Conservation (phyloP, 2,888 invertebrate genomes). For the Neoascia interrupta region DNA sequence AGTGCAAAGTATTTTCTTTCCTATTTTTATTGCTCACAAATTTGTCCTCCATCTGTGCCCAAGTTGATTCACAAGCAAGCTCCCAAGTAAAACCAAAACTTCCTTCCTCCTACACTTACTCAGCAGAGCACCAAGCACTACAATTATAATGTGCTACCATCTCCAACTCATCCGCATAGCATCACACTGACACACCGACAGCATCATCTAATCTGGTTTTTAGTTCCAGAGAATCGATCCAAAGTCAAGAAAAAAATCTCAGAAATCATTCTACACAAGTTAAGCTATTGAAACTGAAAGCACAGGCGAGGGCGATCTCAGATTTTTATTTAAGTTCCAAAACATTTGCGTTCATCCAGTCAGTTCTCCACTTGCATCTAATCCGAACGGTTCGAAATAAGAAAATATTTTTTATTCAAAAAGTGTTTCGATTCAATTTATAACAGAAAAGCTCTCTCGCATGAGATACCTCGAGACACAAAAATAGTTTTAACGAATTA, state of each 20-base stretch:
- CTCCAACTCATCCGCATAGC: constrained; percentile 12
- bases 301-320: constrained; percentile 43
- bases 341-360: constrained; percentile 32
- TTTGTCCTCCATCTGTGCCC: constrained; percentile 19
- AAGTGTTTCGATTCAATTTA: not conserved
- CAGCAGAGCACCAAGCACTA: constrained; percentile 6
- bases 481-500: constrained; percentile 14
- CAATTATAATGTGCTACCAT: constrained; percentile 15
- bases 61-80: no score
- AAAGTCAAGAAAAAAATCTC: constrained; percentile 3
- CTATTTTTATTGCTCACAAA: constrained; percentile 24
- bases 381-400: constrained; percentile 46
- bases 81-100: not conserved
- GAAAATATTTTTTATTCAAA: constrained; percentile 10
- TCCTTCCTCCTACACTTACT: constrained; percentile 10
- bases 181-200: not conserved
- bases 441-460: constrained; percentile 40
- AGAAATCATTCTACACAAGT: not conserved
- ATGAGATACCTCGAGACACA: constrained; percentile 38
- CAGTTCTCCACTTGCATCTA: constrained; percentile 62
- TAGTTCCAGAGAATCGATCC: constrained; percentile 25
- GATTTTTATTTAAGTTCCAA: constrained; percentile 63
- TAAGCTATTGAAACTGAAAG: constrained; percentile 22
- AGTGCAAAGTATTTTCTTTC: no score
- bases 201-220: constrained; percentile 48